Evolutionary conservation across 2,797 vertebrate species (phyloP), one percentile per base, ranked within the genome.

Genomic region (Sebastes wilsoni): DNA sequence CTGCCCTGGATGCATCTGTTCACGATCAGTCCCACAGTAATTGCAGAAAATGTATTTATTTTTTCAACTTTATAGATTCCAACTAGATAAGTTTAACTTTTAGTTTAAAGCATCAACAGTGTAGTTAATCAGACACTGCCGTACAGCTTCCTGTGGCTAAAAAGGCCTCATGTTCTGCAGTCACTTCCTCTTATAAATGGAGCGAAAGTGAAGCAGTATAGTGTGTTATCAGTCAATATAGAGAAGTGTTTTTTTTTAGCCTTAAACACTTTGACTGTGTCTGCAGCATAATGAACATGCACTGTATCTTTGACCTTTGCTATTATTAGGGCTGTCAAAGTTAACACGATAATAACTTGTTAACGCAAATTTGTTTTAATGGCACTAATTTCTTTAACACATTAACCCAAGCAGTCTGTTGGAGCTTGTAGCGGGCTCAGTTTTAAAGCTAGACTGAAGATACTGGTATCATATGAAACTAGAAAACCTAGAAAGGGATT

Each of bases 121-220:
- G 9, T 6, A 14, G 8, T 76, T 56, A n/a, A 42, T 81, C n/a
- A 38, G 11, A n/a, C 8, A 2, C 54, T 3, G 3, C 32, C 18
- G 12, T 61, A 20, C 10, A 11, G 38, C 54, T 73, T 62, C 60
- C 65, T 66, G 42, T 73, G 34, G 59, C 68, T 58, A 1, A 18
- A 70, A 9, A 66, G 10, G 42, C 36, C 22, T 23, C 2, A 64
- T 76, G 62, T 59, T 64, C 55, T 42, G 20, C 3, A 20, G 8
- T 60, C 62, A 72, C 71, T 87, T 87, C 78, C 81, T 81, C 72
- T 79, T 68, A 8, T 8, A 46, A 55, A 11, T 14, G 4, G 14
- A 55, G n/a, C 5, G 2, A 78, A 81, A 38, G 59, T 32, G 4
- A 38, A 42, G 32, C 22, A 6, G 10, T 1, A 22, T 20, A 6